phyloP scores from a whole-genome alignment of 2,113 vertebrate species.

The Rynchops niger region DNA sequence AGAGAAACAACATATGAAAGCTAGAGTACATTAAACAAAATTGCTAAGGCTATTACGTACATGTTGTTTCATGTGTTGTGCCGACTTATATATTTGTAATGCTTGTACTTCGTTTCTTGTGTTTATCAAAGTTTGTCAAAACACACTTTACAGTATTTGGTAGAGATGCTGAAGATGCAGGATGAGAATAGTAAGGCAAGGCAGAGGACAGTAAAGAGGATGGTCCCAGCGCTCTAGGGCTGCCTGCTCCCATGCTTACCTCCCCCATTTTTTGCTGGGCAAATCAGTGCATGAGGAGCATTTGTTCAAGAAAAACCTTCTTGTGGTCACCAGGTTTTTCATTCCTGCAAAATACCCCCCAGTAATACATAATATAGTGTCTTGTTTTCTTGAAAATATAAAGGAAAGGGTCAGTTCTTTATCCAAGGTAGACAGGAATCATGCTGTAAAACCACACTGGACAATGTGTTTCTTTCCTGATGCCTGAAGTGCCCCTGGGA shows the following conservation, averaged over 20 bases:
- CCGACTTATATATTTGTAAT: neutral
- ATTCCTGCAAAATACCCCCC: neutral
- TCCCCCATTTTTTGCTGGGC: neutral
- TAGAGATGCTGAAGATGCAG: neutral
- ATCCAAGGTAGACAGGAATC: neutral
- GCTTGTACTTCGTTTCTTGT: neutral
- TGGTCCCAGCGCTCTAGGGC: neutral
- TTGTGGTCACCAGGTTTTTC: neutral
- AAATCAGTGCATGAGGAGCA: neutral
- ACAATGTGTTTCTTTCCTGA: neutral
- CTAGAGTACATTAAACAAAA: neutral
- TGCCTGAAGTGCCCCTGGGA: neutral
- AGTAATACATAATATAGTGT: neutral
- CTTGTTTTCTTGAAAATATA: neutral
- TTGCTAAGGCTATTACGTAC: neutral
- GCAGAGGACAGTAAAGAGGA: neutral
- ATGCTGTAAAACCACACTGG: neutral
- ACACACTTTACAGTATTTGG: neutral
- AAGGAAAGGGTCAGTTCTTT: neutral
- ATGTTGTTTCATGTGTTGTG: neutral
- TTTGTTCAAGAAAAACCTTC: neutral
- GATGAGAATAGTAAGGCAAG: neutral
- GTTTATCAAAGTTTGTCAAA: neutral
- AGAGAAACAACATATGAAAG: neutral
- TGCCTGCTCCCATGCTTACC: neutral